These are phyloP conservation scores for Melanchra persicariae DNA, from an alignment of 2,888 invertebrate genomes.

Conservation along the genomic window DNA sequence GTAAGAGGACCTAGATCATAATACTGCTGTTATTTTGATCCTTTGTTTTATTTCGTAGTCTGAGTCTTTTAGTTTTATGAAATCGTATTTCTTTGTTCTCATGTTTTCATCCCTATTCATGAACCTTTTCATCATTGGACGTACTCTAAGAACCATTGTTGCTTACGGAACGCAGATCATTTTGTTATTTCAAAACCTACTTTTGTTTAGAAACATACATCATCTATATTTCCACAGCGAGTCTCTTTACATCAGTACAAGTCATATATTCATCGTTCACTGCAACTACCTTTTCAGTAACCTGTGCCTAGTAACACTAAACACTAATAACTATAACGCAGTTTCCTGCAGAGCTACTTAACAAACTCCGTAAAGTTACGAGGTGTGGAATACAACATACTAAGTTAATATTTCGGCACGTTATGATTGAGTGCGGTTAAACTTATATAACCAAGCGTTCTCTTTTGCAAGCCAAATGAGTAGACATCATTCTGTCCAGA, in stretches of 20 bases:
- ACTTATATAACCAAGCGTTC: slow-evolving; percentile 47
- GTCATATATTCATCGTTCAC: not conserved
- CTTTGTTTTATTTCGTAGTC: not conserved
- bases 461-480: slow-evolving; percentile 18
- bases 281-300: not conserved
- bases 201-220: not conserved
- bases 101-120: not conserved
- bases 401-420: slow-evolving; percentile 11
- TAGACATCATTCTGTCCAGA: not conserved
- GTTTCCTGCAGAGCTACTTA: not conserved
- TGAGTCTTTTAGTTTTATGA: not conserved
- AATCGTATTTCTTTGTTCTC: not conserved
- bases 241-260: not conserved
- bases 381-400: not conserved
- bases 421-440: slow-evolving; percentile 18
- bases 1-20: slow-evolving; percentile 18
- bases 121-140: not conserved
- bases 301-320: not conserved
- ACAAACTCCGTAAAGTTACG: not conserved
- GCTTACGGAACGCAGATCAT: not conserved
- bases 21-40: not conserved
- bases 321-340: not conserved
- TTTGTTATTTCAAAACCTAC: not conserved
- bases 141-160: not conserved
- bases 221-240: too few relatives aligned